A percentile compares a stretch with the other conserved stretches of the same genome.
Evolutionary conservation across 2,888 invertebrate genomes (phyloP).

Genomic region (Sinopyrophorus schimmeli): DNA sequence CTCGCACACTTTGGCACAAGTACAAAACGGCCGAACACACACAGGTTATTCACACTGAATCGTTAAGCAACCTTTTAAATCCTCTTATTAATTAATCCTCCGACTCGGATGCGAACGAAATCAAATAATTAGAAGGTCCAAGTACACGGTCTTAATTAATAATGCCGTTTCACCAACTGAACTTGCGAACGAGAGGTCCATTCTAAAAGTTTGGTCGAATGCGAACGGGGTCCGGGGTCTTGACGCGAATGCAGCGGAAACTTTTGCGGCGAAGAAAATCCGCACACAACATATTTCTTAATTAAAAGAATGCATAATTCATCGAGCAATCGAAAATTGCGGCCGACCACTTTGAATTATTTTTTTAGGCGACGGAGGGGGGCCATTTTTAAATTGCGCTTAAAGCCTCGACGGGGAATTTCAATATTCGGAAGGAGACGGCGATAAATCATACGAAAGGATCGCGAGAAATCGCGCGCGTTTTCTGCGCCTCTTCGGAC

Average conservation of each 20-base stretch:
- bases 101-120: constrained; percentile 3
- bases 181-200: constrained; percentile 8
- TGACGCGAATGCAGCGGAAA: constrained; percentile 9
- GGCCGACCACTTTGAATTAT: constrained; percentile 1
- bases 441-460: constrained; percentile 20
- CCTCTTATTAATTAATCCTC: background rate
- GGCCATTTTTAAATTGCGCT: constrained; percentile 13
- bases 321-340: constrained; percentile 12
- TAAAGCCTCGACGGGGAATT: constrained; percentile 17
- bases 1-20: constrained; percentile 40
- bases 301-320: constrained; percentile 22
- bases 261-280: constrained; percentile 12
- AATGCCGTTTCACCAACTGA: constrained; percentile 3
- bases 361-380: constrained; percentile 12
- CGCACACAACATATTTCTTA: constrained; percentile 19
- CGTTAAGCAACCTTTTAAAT: background rate
- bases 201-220: constrained; percentile 9
- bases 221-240: background rate
- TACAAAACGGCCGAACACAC: constrained; percentile 28
- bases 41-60: constrained; percentile 12
- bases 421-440: constrained; percentile 17
- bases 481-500: no score
- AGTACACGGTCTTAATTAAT: constrained; percentile 12
- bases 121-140: constrained; percentile 6
- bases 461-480: constrained; percentile 13